These are phyloP conservation scores for Halichoeres trimaculatus DNA, from an alignment of 2,113 vertebrate species.

Conservation along the genomic window DNA sequence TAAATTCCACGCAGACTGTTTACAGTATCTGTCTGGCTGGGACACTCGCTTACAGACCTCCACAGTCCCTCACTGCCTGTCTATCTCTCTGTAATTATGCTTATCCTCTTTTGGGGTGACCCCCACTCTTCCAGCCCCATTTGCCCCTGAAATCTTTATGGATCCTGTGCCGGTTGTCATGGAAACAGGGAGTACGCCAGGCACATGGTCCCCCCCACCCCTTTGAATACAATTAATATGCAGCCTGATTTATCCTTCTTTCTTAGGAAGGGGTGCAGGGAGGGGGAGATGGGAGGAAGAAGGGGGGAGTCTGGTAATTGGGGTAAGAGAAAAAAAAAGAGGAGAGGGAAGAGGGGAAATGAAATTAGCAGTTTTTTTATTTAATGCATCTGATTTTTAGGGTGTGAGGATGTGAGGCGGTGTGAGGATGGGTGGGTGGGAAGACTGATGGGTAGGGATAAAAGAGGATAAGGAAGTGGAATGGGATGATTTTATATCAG, in stretches of 20 bases:
- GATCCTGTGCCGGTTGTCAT: conserved; percentile 79
- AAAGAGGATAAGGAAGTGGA: conserved; percentile 49
- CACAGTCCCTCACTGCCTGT: conserved; percentile 56
- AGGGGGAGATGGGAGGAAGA: background rate
- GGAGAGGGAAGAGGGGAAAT: conserved; percentile 15
- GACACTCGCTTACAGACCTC: conserved; percentile 61
- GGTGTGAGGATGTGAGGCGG: conserved; percentile 25
- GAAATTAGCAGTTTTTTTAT: conserved; percentile 55
- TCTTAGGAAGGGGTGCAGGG: conserved; percentile 51
- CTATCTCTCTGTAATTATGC: conserved; percentile 76
- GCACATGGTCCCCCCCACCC: conserved; percentile 51
- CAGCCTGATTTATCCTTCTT: conserved; percentile 74
- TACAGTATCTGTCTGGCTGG: conserved; percentile 38
- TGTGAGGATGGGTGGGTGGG: conserved; percentile 16
- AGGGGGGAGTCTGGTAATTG: conserved; percentile 39
- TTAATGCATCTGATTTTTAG: conserved; percentile 47
- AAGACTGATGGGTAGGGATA: conserved; percentile 38
- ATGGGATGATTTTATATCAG: conserved; percentile 47
- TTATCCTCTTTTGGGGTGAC: conserved; percentile 77
- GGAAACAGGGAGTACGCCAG: conserved; percentile 80
- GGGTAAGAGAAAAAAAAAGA: conserved; percentile 38
- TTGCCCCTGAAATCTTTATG: conserved; percentile 81
- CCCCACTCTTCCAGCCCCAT: conserved; percentile 65
- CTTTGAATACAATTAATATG: conserved; percentile 79
- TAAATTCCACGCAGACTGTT: conserved; percentile 16